phyloP scores from a whole-genome alignment of 2,888 invertebrate species.

The Eustalomyia histrio region DNA sequence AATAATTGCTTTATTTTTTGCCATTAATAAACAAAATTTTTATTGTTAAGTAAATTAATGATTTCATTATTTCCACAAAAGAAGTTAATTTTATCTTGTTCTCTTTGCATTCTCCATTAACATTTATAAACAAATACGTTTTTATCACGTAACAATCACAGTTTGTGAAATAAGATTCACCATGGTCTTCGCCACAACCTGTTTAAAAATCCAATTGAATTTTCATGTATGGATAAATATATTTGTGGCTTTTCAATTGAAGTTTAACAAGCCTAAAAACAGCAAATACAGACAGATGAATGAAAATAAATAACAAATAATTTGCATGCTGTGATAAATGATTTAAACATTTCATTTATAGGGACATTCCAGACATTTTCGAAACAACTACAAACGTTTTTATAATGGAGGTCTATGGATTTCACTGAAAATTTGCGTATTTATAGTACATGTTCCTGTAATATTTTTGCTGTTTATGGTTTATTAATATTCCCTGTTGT shows the following conservation, averaged over 20 bases:
- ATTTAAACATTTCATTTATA: neutral
- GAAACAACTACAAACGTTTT: too few relatives aligned
- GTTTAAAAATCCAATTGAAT: constrained; percentile 49
- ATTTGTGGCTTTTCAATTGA: constrained; percentile 56
- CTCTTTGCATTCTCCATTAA: neutral
- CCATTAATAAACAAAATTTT: too few relatives aligned
- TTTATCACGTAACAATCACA: constrained; percentile 52
- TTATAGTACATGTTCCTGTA: too few relatives aligned
- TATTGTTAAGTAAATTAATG: too few relatives aligned
- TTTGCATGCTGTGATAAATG: neutral
- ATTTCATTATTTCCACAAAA: too few relatives aligned
- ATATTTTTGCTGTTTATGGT: too few relatives aligned
- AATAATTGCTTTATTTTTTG: too few relatives aligned
- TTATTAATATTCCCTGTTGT: too few relatives aligned
- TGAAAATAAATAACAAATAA: neutral
- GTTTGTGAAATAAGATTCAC: constrained; percentile 9
- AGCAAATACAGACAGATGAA: neutral
- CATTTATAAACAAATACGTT: constrained; percentile 40
- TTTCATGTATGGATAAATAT: constrained; percentile 19
- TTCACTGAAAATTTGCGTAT: too few relatives aligned
- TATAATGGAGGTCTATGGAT: too few relatives aligned
- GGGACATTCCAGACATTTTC: too few relatives aligned
- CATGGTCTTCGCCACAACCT: constrained; percentile 35
- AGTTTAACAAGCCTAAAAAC: constrained; percentile 38
- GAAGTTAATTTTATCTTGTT: neutral